phyloP scores from a whole-genome alignment of 2,797 vertebrate species.

The Aldrovandia affinis region DNA sequence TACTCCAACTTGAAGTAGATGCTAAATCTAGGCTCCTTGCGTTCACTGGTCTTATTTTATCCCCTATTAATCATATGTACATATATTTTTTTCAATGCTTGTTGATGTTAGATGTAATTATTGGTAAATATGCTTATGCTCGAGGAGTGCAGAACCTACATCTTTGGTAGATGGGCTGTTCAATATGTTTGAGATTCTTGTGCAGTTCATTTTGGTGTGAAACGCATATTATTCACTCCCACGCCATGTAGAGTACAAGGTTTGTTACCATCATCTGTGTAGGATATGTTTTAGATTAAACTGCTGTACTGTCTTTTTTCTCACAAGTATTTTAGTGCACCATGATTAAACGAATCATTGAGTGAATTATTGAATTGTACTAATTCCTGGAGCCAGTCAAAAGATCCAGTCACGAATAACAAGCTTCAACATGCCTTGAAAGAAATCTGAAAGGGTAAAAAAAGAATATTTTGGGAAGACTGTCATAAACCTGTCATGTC shows the following conservation, averaged over 20 bases:
- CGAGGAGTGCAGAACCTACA: no score
- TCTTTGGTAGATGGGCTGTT: neutral
- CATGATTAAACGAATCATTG: neutral
- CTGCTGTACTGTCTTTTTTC: neutral
- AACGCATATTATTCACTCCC: neutral
- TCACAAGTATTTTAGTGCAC: neutral
- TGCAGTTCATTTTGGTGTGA: neutral
- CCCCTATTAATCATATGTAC: neutral
- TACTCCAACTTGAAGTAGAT: neutral
- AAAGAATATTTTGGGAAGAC: neutral
- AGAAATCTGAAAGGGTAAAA: neutral
- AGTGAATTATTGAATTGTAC: neutral
- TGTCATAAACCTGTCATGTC: conserved; percentile 13
- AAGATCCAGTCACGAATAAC: conserved; percentile 4
- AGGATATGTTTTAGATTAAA: neutral
- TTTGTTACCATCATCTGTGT: neutral
- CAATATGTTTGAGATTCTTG: neutral
- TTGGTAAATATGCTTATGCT: no score
- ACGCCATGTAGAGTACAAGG: neutral
- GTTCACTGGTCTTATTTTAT: neutral
- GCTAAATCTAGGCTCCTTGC: no score
- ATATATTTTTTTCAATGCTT: neutral
- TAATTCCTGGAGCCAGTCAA: conserved; percentile 11
- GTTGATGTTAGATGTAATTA: no score
- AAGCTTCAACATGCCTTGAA: neutral